phyloP scores from a whole-genome alignment of 2,888 invertebrate species.

The Folsomia candida region DNA sequence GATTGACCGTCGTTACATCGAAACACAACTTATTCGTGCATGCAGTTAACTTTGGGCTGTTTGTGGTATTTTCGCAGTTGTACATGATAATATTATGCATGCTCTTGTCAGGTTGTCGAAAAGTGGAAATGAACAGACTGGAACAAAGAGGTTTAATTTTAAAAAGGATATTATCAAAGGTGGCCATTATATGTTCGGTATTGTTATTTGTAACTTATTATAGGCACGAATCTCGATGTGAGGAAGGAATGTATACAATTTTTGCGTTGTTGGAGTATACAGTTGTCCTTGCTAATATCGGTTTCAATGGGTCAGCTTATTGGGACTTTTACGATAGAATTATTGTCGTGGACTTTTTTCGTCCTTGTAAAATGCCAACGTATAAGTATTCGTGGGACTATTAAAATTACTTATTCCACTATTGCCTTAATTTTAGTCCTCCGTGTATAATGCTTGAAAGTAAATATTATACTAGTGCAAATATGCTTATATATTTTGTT shows the following conservation, averaged over 20 bases:
- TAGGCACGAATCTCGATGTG: slow-evolving; percentile 36
- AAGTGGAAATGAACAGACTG: slow-evolving; percentile 12
- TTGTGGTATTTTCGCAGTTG: slow-evolving; percentile 76
- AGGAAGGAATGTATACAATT: slow-evolving; percentile 71
- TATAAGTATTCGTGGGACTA: slow-evolving; percentile 5
- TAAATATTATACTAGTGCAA: too few relatives aligned
- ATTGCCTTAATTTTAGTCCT: too few relatives aligned
- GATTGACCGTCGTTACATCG: slow-evolving; percentile 89
- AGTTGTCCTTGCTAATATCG: slow-evolving; percentile 87
- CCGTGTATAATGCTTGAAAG: too few relatives aligned
- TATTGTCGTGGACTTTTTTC: slow-evolving; percentile 36
- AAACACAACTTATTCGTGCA: slow-evolving; percentile 78
- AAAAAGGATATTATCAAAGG: slow-evolving; percentile 28
- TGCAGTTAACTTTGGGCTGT: slow-evolving; percentile 80
- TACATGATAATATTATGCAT: slow-evolving; percentile 82
- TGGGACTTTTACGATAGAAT: slow-evolving; percentile 71
- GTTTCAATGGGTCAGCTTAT: slow-evolving; percentile 83
- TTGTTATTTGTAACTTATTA: slow-evolving; percentile 27
- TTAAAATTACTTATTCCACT: slow-evolving; percentile 2
- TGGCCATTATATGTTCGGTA: slow-evolving; percentile 24
- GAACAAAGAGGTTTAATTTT: slow-evolving; percentile 28
- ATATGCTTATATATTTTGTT: too few relatives aligned
- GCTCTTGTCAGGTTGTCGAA: slow-evolving; percentile 61
- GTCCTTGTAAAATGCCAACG: slow-evolving; percentile 19
- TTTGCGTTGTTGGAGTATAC: slow-evolving; percentile 89